Evolutionary conservation across 2,113 vertebrate species (phyloP).

Genomic region (Felis chaus): DNA sequence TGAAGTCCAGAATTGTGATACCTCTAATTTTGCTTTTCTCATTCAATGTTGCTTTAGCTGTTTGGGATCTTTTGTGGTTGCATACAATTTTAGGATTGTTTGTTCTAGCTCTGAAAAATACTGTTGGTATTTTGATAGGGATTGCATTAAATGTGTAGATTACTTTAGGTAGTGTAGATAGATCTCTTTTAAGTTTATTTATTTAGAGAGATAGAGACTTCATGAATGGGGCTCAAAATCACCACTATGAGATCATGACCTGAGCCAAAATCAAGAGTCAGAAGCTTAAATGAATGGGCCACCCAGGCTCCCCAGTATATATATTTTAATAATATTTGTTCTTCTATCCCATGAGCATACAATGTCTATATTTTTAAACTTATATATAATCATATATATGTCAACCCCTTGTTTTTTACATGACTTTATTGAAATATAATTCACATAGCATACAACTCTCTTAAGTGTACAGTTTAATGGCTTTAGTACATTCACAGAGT

Average conservation of each 20-base stretch:
- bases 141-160: background rate
- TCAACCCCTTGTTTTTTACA: background rate
- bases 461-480: background rate
- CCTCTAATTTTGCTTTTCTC: background rate
- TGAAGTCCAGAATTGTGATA: background rate
- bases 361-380: background rate
- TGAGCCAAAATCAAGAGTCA: no score
- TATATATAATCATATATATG: background rate
- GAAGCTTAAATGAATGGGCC: no score
- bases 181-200: no score
- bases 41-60: background rate
- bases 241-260: no score
- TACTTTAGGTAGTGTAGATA: background rate
- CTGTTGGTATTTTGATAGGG: background rate
- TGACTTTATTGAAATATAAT: background rate
- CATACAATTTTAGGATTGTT: background rate
- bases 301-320: background rate
- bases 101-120: background rate
- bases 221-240: no score
- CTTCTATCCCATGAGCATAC: background rate
- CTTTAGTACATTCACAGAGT: background rate
- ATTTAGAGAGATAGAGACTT: no score
- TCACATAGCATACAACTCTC: background rate
- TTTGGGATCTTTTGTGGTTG: background rate
- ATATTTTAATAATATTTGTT: background rate